A percentile compares a stretch with the other conserved stretches of the same genome.
phyloP scores from a whole-genome alignment of 2,113 vertebrate genomes.

The Dasyprocta punctata region DNA sequence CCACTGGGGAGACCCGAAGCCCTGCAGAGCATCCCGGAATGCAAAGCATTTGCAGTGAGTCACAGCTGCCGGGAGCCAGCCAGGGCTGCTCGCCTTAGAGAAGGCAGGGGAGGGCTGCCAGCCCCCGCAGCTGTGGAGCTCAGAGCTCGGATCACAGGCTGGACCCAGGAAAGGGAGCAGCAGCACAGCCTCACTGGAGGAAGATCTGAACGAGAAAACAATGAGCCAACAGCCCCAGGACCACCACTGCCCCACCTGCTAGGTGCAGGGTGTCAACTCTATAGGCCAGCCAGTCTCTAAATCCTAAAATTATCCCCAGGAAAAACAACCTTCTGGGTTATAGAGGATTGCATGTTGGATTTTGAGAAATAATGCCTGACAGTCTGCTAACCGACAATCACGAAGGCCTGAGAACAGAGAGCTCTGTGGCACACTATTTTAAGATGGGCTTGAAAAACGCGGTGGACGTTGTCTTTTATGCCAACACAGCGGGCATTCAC shows the following conservation, averaged over 20 bases:
- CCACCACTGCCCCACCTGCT: not conserved
- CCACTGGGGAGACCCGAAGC: conserved; percentile 67
- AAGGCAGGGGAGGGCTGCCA: not conserved
- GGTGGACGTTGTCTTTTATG: not conserved
- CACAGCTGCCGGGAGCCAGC: conserved; percentile 71
- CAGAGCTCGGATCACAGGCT: not conserved
- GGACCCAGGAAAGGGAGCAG: not conserved
- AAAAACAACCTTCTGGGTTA: conserved; percentile 7
- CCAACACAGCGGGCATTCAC: conserved; percentile 56
- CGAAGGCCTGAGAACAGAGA: conserved; percentile 12
- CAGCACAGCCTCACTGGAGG: no score
- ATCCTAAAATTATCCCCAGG: not conserved
- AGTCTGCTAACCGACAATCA: not conserved
- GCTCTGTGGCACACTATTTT: conserved; percentile 52
- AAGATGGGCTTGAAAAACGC: conserved; percentile 47
- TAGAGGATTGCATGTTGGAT: not conserved
- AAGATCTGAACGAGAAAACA: no score
- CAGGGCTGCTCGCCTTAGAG: not conserved
- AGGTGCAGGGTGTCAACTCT: not conserved
- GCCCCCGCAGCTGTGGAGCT: not conserved
- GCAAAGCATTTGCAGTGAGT: conserved; percentile 67
- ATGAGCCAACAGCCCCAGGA: not conserved
- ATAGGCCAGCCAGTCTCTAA: not conserved
- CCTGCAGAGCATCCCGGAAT: conserved; percentile 69
- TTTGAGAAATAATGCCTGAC: conserved; percentile 33